Conservation (phyloP, 2,888 invertebrate genomes). For the Tethea ocularis region DNA sequence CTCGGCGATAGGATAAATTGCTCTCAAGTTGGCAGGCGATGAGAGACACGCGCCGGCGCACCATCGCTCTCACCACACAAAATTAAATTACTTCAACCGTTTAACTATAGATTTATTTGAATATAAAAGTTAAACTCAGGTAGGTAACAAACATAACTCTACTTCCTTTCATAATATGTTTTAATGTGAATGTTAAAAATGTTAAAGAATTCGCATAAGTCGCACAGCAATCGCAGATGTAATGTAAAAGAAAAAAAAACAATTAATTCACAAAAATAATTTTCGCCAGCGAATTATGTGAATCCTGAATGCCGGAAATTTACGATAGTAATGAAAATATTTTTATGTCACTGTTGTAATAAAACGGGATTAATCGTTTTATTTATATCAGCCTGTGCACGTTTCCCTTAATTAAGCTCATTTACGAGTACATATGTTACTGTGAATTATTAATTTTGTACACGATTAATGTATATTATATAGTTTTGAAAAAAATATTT, state of each 20-base stretch:
- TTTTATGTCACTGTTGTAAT: conserved; percentile 60
- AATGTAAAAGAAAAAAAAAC: conserved; percentile 35
- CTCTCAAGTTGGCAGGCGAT: conserved; percentile 63
- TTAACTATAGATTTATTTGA: conserved; percentile 61
- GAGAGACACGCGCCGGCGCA: conserved; percentile 60
- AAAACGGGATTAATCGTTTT: conserved; percentile 56
- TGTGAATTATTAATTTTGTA: conserved; percentile 18
- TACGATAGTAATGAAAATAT: conserved; percentile 51
- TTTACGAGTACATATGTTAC: conserved; percentile 47
- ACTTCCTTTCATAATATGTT: background rate
- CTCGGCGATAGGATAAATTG: conserved; percentile 65
- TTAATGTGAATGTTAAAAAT: conserved; percentile 8
- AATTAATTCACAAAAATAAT: conserved; percentile 34
- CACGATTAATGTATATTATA: conserved; percentile 22
- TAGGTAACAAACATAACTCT: conserved; percentile 10
- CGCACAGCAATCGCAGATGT: conserved; percentile 53
- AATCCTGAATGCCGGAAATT: conserved; percentile 78
- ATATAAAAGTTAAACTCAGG: conserved; percentile 50
- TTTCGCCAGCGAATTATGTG: conserved; percentile 74
- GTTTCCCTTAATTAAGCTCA: conserved; percentile 55
- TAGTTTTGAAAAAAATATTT: conserved; percentile 25
- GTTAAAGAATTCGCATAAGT: conserved; percentile 63
- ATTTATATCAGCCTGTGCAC: conserved; percentile 50
- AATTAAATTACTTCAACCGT: conserved; percentile 52
- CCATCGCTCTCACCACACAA: conserved; percentile 33